These are phyloP conservation scores for Tolmerus cingulatus DNA, from an alignment of 2,888 invertebrate species.

Conservation along the genomic window DNA sequence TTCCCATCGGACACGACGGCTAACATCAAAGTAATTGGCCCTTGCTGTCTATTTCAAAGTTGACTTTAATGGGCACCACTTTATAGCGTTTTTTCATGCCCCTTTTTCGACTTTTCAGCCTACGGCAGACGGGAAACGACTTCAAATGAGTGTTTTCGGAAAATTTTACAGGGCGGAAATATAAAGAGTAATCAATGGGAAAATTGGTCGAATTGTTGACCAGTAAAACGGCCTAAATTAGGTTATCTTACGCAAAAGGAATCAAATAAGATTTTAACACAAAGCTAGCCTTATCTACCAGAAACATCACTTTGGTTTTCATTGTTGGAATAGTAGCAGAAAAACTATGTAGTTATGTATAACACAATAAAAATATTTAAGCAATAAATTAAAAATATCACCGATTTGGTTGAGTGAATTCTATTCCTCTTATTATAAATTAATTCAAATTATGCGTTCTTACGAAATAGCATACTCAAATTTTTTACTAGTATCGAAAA, in stretches of 20 bases:
- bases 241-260: background rate
- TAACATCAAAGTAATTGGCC: constrained; percentile 35
- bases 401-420: background rate
- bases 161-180: background rate
- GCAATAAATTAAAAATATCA: no score
- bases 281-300: no score
- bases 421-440: background rate
- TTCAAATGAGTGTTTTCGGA: background rate
- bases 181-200: background rate
- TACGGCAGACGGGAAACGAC: background rate
- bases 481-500: background rate
- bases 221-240: background rate
- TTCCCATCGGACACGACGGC: constrained; percentile 16
- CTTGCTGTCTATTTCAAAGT: constrained; percentile 22
- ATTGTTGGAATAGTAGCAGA: no score
- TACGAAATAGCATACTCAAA: background rate
- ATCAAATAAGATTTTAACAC: background rate
- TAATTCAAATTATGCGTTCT: background rate
- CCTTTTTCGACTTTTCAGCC: background rate
- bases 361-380: no score
- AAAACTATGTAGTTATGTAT: no score
- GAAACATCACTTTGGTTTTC: no score
- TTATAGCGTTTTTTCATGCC: background rate
- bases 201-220: background rate
- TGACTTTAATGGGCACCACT: constrained; percentile 23